Base-by-base conservation (phyloP, 1,140 invertebrate species). In the Protaetia brevitarsis region DNA sequence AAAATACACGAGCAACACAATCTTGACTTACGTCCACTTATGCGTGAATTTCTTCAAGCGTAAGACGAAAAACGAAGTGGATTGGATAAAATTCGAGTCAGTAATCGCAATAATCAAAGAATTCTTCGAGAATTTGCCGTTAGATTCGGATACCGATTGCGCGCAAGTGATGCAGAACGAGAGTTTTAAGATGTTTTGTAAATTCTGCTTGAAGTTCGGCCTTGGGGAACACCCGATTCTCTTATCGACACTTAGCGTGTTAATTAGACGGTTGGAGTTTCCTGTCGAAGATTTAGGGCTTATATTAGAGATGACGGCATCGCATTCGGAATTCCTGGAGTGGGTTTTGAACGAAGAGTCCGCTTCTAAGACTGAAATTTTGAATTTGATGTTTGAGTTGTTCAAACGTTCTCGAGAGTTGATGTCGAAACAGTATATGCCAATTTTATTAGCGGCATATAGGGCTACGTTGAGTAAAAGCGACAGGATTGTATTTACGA, bases 251-350 rank as follows among this genome's bases (percentile, higher is more conserved):
- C 70, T 90, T 34, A 82, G 79, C 3, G 79, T 73, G 57, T 72
- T 89, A 13, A 84, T 88, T 13, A 79, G 85, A 57, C 71, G 86
- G 0, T 45, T 70, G 10, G 45, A 21, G 23, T 59, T 74, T n/a
- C 63, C 63, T n/a, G 76, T 84, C 57, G 79, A 84, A 6, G 83
- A 87, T 67, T 79, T 82, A 0, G 80, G 80, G 13, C 80, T 81
- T 10, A 74, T 90, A 27, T 87, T 89, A 66, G 88, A 90, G 69
- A 89, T 90, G 88, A 82, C 86, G n/a, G 84, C 85, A 10, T 86
- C 87, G 0, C 89, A 91, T 79, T 90, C 89, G 0, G 87, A 89
- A 71, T 90, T 89, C 75, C 77, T 88, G 29, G 87, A 88, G 69
- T 80, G 87, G 0, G 84, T 89, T 79, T 68, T 88, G 2, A 82